Evolutionary conservation across 2,888 invertebrate species (phyloP), one percentile per base, ranked within the genome.

Genomic region (Gasteruption jaculator): DNA sequence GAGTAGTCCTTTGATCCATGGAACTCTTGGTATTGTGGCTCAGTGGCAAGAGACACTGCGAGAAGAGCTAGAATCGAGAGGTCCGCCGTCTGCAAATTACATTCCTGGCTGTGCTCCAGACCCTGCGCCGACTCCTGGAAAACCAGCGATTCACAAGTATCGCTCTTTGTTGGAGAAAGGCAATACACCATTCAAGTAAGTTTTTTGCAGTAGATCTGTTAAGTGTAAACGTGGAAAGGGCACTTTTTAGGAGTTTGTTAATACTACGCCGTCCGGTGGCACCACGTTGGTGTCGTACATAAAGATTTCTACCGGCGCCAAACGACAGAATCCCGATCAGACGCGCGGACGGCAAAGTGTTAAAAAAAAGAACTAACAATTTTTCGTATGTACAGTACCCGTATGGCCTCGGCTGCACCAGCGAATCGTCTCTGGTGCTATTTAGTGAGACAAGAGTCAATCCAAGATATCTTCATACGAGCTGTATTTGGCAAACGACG

Each of bases 401-500:
- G 77, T 32, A 75, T 81, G 39, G 81, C 80, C 42, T 81, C 86
- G 27, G 80, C 90, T 0, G 87, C 81, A 54, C 88, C 82, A 0
- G 85, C 85, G 5, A 76, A 86, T 46, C 80, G 96, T 3, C 74
- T 99, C 5, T 99, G 99, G 99, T 86, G 84, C 61, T 94, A 83
- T 71, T 76, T 99, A 48, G 91, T 97, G 2, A 80, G 88, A 32
- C 95, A 99, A 71, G 94, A 96, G 71, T 74, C 80, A 30, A 88
- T 96, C 19, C 93, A 94, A 69, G 91, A 96, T 57, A 80, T 93
- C 42, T 99, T 99, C 73, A 91, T 99, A 61, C 82, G 93, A 43
- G 91, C 93, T 48, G 90, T 99, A 45, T 99, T 96, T 70, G 88
- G 90, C 2, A 87, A 87, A 53, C 80, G 85, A 14, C 78, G 83